phyloP scores from a whole-genome alignment of 2,797 vertebrate genomes.

The Ptychadena robeensis region DNA sequence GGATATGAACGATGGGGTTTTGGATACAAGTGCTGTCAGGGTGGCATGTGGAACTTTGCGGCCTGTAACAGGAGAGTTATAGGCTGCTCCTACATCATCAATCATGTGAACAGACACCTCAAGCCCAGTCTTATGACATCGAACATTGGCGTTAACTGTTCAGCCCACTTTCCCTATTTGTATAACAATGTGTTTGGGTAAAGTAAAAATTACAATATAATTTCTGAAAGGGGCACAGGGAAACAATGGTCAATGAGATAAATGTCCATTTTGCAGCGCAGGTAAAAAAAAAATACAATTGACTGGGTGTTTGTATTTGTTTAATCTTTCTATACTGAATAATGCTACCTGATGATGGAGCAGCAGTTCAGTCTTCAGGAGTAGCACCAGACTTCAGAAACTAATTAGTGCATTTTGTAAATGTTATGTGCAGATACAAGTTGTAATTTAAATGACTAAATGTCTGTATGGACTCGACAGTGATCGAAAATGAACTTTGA shows the following conservation, averaged over 20 bases:
- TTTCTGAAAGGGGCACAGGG: background rate
- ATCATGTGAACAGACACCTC: background rate
- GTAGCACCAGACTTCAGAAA: no score
- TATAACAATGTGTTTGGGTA: background rate
- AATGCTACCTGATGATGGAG: no score
- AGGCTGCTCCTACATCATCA: background rate
- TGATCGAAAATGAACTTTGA: no score
- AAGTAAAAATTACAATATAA: background rate
- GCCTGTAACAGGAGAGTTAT: background rate
- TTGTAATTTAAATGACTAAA: no score
- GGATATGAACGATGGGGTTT: constrained; percentile 49
- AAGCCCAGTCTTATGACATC: background rate
- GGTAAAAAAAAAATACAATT: no score
- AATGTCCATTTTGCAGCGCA: no score
- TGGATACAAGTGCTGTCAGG: background rate
- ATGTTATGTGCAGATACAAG: no score
- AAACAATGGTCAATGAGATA: background rate
- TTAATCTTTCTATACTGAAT: no score
- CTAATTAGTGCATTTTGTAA: no score
- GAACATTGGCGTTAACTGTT: background rate
- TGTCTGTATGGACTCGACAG: no score
- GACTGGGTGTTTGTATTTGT: no score
- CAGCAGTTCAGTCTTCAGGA: no score
- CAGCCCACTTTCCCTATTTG: background rate
- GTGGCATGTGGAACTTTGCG: background rate